Base-by-base conservation (phyloP, 2,113 vertebrate genomes). In the Lichenostomus cassidix region DNA sequence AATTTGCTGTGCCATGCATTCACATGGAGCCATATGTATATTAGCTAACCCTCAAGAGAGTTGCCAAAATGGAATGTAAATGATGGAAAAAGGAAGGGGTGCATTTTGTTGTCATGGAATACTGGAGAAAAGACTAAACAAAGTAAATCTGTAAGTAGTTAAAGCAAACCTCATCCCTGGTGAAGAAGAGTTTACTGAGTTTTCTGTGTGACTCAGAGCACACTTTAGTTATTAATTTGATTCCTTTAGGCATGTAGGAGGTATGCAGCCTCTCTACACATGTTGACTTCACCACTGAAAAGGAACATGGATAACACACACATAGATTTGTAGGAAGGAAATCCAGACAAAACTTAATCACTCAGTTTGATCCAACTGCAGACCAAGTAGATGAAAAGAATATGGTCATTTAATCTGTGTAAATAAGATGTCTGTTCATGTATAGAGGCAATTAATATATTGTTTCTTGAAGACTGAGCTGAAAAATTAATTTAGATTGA, bases 401-500 rank as follows among this genome's bases (percentile, higher is more conserved):
- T 53, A 35, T 78, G 83, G 56, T 83, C 47, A 75, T 83, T 95
- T 83, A 63, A 78, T 86, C 68, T 75, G 27, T 41, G 41, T 78
- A 92, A 96, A 63, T 83, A 89, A 55, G 59, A 80, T 39, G 56
- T 67, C 47, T 93, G 52, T 33, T 91, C 35, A 60, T 88, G 68
- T 95, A 60, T 23, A 64, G 80, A 78, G 68, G 71, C 79, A 88
- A 88, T 83, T 90, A 90, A 44, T 71, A 31, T 35, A 83, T 86
- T 90, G 85, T 88, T 85, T 81, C 23, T 14, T 1, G 7, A 89
- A 91, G 63, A 62, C 25, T 59, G 53, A 82, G 21, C 25, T 91
- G 90, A 92, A 87, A 94, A 92, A 78, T 56, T 77, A 88, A 93
- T 93, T 94, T 80, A 90, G 62, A 88, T 80, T 94, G 85, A 92